Evolutionary conservation across 53 echinoderm and acorn worm genomes (phyloP), one percentile per base, ranked within the genome.

Genomic region (Actinopyga echinites): DNA sequence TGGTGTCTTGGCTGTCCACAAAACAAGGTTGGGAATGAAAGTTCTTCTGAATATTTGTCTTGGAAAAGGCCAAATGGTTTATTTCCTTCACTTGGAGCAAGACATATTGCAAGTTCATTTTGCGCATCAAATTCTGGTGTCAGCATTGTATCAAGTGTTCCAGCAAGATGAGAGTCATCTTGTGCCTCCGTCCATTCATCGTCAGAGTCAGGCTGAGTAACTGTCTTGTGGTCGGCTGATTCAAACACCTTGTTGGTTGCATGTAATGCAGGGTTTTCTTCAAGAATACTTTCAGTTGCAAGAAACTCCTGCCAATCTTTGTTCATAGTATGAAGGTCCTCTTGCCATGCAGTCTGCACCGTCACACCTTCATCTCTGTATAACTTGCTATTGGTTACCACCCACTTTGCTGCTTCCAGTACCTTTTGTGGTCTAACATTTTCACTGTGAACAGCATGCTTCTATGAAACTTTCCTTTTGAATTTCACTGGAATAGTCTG

Each of bases 71-170:
- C 80, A 0, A 81, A 17, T 0, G 85, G 85, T 1, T 17, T 1
- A 74, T 74, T 89, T 21, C 85, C 75, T 73, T 85, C 85, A 52
- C 56, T 59, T n/a, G 89, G 89, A 8, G 89, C 75, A 61, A 80
- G 25, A 8, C 59, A 85, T 19, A 79, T 69, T 0, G 34, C 62
- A 26, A 69, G 85, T 11, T 64, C 35, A 31, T 38, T 80, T 59
- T 89, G 65, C 34, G 32, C 61, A 61, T 7, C 21, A 43, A 89
- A 78, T 13, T 78, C 30, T 22, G 66, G 29, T 37, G 60, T 52
- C 2, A 89, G 38, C 84, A 84, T 67, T 6, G 89, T 89, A 66
- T 89, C 84, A 36, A 65, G 20, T 25, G 35, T 53, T 20, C 84
- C 71, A 0, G 58, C 43, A 28, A 84, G 28, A 26, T 69, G 57